A percentile compares a stretch with the other conserved stretches of the same genome.
These are phyloP conservation scores for Platycnemis pennipes DNA, from an alignment of 2,888 invertebrate species.

Conservation along the genomic window DNA sequence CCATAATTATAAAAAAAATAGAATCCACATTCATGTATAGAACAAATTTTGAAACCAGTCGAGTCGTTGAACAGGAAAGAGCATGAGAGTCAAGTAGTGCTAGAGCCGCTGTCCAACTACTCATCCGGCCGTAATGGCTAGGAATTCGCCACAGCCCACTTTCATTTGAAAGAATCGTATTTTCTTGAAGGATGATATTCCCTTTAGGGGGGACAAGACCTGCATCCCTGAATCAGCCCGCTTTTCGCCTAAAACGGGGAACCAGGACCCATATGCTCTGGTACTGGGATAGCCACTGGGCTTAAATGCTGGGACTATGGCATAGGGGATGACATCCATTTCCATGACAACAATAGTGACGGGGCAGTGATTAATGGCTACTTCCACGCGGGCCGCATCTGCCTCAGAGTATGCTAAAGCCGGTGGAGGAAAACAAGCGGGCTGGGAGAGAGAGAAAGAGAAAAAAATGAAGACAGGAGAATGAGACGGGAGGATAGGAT, in stretches of 20 bases:
- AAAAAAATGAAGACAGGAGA: background rate
- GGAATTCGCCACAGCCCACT: background rate
- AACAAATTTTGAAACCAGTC: too few relatives aligned
- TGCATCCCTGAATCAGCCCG: too few relatives aligned
- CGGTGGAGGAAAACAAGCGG: background rate
- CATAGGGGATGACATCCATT: background rate
- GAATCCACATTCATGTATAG: too few relatives aligned
- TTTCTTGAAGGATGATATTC: too few relatives aligned
- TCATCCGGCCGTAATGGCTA: background rate
- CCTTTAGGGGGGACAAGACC: too few relatives aligned
- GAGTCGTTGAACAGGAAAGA: too few relatives aligned
- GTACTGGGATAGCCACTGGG: background rate
- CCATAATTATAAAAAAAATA: too few relatives aligned
- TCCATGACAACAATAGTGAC: conserved; percentile 55
- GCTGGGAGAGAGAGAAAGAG: background rate
- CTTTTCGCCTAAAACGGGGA: too few relatives aligned
- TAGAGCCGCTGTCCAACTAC: background rate
- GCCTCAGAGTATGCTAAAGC: background rate
- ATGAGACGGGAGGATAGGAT: background rate
- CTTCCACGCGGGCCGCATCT: background rate
- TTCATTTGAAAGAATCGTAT: too few relatives aligned
- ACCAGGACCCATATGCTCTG: background rate
- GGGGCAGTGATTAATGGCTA: conserved; percentile 35
- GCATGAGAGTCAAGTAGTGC: too few relatives aligned
- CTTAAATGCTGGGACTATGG: background rate